Base-by-base conservation (phyloP, 2,888 invertebrate genomes). In the Brassicogethes aeneus region DNA sequence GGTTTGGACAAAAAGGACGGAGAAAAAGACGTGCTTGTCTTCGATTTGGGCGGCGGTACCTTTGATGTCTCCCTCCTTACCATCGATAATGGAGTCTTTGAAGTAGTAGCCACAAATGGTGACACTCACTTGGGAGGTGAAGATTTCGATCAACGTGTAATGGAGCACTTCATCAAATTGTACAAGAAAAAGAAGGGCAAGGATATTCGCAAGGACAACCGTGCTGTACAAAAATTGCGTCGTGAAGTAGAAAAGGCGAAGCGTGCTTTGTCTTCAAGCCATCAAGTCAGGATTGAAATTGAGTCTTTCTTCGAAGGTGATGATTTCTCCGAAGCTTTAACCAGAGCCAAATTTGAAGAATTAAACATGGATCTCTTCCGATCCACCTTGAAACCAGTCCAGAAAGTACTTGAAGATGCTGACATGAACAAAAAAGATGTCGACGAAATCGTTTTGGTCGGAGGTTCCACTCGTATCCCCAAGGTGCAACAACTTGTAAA, bases 131-230 rank as follows among this genome's bases (percentile, higher is more conserved):
- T 96, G 73, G 95, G 97, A 61, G 97, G 97, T 67, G 97, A 99
- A 73, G 97, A 99, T 75, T 99, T 96, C 69, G 95, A 96, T 72
- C 94, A 96, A 70, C 79, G 93, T 53, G 93, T 96, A 2, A 94
- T 96, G 93, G 95, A 97, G 60, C 94, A 99, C 72, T 97, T 99
- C 75, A 64, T 65, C 53, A 96, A 97, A 69, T 70, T 96, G 64
- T 93, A 93, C 81, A 95, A 96, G 77, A 95, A 94, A 77, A 95
- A 96, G 83, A 92, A 90, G 79, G 92, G 93, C 69, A 94, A 94
- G 72, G 94, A 96, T 65, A 89, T 95, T 68, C 81, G 94, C 53
- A 91, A 88, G 66, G 93, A 94, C 68, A 86, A 90, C 72, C 80
- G 94, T 47, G 93, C 95, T 45, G 90, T 95, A 2, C 95, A 95